These are phyloP conservation scores for Stigmatopora argus DNA, from an alignment of 2,113 vertebrate genomes.

Conservation along the genomic window DNA sequence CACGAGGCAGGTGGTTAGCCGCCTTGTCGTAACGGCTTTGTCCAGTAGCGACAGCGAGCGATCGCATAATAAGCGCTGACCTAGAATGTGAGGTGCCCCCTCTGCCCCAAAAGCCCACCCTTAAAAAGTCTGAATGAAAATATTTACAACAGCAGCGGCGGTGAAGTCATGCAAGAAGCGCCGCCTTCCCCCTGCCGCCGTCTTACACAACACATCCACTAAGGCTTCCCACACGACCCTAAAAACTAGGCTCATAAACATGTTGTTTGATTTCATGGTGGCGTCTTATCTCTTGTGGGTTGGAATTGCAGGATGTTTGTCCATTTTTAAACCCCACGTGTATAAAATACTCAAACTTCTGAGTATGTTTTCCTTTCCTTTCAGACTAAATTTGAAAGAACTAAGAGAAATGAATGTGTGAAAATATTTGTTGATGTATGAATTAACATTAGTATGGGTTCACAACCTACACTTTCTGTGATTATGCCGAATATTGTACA, in stretches of 20 bases:
- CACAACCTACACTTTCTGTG: too few species aligned
- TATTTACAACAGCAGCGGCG: constrained; percentile 41
- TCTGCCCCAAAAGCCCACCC: constrained; percentile 25
- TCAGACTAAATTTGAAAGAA: too few species aligned
- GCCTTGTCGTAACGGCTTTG: constrained; percentile 28
- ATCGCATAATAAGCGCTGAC: constrained; percentile 38
- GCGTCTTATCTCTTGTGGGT: not conserved
- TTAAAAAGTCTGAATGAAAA: constrained; percentile 44
- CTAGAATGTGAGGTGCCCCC: constrained; percentile 51
- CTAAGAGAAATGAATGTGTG: too few species aligned
- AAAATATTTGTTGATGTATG: too few species aligned
- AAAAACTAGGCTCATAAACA: not conserved
- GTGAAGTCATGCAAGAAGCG: constrained; percentile 28
- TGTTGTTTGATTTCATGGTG: not conserved
- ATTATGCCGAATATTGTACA: too few species aligned
- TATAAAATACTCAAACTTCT: too few species aligned
- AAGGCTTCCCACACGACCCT: not conserved
- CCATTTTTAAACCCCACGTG: too few species aligned
- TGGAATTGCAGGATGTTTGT: too few species aligned
- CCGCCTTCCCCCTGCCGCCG: not conserved
- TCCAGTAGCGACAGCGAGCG: constrained; percentile 36
- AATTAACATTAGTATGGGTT: too few species aligned
- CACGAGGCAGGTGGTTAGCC: constrained; percentile 37
- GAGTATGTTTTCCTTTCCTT: too few species aligned
- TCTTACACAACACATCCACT: not conserved